A percentile compares a stretch with the other conserved stretches of the same genome.
Evolutionary conservation across 2,888 invertebrate genomes (phyloP).

Genomic region (Herminia tarsipennalis): DNA sequence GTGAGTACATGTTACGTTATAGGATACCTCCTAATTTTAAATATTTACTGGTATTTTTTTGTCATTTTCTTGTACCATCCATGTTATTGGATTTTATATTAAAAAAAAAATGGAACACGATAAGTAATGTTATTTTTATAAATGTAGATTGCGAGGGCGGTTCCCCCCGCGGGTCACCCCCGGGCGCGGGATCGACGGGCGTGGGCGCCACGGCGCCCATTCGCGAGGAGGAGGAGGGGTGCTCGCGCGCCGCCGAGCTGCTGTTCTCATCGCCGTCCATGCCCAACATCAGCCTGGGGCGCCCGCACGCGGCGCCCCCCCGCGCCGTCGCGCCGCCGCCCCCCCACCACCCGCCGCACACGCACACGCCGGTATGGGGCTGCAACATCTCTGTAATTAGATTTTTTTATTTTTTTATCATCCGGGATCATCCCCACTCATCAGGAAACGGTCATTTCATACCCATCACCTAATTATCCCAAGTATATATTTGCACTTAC

Average conservation of each 20-base stretch:
- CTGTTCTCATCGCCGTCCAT: conserved; percentile 98
- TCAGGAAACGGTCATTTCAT: not conserved
- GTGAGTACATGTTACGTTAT: too few relatives aligned
- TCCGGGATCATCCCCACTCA: not conserved
- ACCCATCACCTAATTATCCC: too few relatives aligned
- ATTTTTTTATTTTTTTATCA: conserved; percentile 4
- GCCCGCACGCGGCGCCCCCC: conserved; percentile 88
- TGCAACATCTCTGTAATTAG: conserved; percentile 19
- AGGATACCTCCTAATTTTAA: too few relatives aligned
- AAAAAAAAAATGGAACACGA: not conserved
- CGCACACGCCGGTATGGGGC: conserved; percentile 81
- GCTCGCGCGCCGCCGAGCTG: conserved; percentile 89
- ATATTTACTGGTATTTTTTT: too few relatives aligned
- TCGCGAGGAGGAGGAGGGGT: conserved; percentile 92
- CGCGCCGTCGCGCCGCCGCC: conserved; percentile 89
- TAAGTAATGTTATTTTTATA: too few relatives aligned
- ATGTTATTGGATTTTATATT: too few relatives aligned
- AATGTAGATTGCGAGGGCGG: conserved; percentile 66
- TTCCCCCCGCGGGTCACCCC: conserved; percentile 87
- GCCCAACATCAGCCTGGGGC: conserved; percentile 98
- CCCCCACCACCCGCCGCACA: conserved; percentile 39
- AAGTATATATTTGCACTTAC: not conserved
- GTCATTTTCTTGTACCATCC: too few relatives aligned
- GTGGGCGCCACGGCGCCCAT: conserved; percentile 88
- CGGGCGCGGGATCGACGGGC: conserved; percentile 72